A percentile compares a stretch with the other conserved stretches of the same genome.
Evolutionary conservation across 2,113 vertebrate species (phyloP).

Genomic region (Tragelaphus strepsiceros): DNA sequence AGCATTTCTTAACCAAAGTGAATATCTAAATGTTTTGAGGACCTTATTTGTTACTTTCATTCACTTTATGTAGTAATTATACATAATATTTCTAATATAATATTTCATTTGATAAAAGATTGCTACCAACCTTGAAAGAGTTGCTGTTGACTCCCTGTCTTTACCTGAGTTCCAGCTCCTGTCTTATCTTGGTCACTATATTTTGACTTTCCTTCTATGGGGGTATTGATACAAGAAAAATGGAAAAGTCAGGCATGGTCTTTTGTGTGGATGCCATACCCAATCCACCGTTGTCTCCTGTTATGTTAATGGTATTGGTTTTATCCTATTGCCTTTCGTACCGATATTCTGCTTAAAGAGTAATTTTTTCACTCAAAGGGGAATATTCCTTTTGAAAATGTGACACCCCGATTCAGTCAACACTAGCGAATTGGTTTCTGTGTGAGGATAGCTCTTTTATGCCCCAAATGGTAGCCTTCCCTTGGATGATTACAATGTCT

Average conservation of each 20-base stretch:
- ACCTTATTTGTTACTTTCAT: neutral
- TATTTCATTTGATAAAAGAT: neutral
- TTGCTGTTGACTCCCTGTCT: neutral
- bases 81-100: neutral
- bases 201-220: neutral
- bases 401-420: neutral
- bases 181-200: neutral
- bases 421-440: neutral
- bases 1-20: neutral
- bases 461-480: neutral
- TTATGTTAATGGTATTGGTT: neutral
- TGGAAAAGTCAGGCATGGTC: neutral
- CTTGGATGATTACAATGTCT: neutral
- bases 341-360: neutral
- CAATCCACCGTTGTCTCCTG: neutral
- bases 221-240: neutral
- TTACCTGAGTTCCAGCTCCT: neutral
- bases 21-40: neutral
- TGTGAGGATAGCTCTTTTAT: neutral
- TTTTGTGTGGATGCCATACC: neutral
- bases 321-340: neutral
- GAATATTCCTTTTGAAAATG: neutral
- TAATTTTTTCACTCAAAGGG: neutral
- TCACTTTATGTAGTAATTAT: neutral
- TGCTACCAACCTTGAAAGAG: neutral